These are phyloP conservation scores for Antigone vipio DNA, from an alignment of 2,113 vertebrate genomes.

Conservation along the genomic window DNA sequence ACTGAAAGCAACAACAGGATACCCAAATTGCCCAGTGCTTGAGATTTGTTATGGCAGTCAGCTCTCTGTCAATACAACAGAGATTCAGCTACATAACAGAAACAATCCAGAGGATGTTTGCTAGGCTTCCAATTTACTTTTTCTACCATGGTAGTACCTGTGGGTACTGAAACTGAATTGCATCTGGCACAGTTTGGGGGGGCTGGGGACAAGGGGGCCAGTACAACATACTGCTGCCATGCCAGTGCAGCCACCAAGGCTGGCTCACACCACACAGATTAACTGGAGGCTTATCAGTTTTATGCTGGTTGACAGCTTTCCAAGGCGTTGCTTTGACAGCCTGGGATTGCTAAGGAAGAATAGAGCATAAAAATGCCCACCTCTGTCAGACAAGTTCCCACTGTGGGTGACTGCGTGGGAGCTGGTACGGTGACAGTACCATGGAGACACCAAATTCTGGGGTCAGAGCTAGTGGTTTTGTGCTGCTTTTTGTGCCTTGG, in stretches of 20 bases:
- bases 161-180: not conserved
- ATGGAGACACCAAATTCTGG: not conserved
- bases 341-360: not conserved
- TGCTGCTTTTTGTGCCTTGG: not conserved
- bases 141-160: not conserved
- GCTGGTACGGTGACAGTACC: not conserved
- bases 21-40: not conserved
- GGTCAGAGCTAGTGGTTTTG: not conserved
- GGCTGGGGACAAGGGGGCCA: not conserved
- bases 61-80: not conserved
- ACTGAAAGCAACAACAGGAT: constrained; percentile 37
- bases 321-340: not conserved
- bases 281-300: not conserved
- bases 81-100: not conserved
- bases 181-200: not conserved
- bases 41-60: constrained; percentile 19
- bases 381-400: not conserved
- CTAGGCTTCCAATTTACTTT: not conserved
- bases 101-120: not conserved
- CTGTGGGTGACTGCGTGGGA: not conserved
- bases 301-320: not conserved
- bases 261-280: not conserved
- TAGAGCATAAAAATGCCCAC: not conserved
- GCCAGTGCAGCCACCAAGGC: not conserved
- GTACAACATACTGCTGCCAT: not conserved